Evolutionary conservation across 53 echinoderm and acorn worm genomes (phyloP).

Genomic region (Henricia sp.): DNA sequence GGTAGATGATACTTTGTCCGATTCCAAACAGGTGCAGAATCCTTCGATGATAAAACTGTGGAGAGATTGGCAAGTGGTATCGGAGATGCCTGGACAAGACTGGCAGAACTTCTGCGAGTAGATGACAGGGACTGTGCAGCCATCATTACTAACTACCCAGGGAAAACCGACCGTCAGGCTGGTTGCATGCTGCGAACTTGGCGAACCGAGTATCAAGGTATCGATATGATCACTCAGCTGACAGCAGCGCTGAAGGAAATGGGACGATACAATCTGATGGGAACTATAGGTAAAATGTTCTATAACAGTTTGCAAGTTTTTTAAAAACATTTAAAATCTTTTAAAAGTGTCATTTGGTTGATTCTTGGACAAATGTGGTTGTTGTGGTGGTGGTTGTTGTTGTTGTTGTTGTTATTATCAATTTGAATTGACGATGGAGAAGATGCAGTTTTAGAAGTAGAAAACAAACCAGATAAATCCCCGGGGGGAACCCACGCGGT

Average conservation of each 20-base stretch:
- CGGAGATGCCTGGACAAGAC: slow-evolving; percentile 6
- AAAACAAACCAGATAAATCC: no score
- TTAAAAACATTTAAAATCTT: no score
- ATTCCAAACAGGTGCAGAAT: not conserved
- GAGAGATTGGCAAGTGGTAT: not conserved
- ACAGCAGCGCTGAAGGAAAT: not conserved
- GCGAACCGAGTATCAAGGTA: not conserved
- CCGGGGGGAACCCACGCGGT: no score
- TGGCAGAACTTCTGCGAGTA: not conserved
- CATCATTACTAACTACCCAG: not conserved
- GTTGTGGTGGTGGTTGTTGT: no score
- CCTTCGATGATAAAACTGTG: not conserved
- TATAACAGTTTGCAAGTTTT: no score
- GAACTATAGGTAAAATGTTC: not conserved
- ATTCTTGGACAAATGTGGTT: no score
- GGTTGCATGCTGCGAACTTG: not conserved
- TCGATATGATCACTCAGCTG: not conserved
- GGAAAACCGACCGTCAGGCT: not conserved
- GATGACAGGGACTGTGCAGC: not conserved
- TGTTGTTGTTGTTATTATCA: no score
- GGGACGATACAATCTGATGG: not conserved
- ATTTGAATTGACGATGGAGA: no score
- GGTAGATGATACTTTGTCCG: no score
- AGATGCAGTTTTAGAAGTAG: no score
- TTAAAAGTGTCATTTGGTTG: no score